Evolutionary conservation across 2,888 invertebrate genomes (phyloP).

Genomic region (Platynereis dumerilii): DNA sequence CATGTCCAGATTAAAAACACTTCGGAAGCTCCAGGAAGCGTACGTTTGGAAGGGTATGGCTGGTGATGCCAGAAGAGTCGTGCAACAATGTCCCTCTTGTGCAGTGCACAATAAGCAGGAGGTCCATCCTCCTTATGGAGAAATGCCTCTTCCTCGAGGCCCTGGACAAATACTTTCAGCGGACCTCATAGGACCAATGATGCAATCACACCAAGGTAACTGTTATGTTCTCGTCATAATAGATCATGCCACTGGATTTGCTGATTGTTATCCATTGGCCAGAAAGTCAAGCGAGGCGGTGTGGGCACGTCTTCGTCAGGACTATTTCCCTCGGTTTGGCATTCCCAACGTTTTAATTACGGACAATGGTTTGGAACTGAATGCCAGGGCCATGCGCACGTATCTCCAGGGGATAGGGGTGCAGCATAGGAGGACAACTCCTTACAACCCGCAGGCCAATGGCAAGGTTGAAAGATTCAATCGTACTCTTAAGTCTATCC

Average conservation of each 20-base stretch:
- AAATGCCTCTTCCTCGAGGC: background rate
- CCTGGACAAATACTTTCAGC: background rate
- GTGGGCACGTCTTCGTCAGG: too few relatives aligned
- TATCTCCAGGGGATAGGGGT: background rate
- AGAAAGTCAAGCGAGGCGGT: too few relatives aligned
- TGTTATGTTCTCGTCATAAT: background rate
- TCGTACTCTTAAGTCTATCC: background rate
- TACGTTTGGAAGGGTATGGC: background rate
- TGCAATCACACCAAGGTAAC: background rate
- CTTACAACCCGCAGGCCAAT: too few relatives aligned
- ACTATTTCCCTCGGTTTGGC: too few relatives aligned
- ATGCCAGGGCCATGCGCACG: background rate
- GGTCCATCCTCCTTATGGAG: background rate
- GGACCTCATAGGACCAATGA: background rate
- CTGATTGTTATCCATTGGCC: too few relatives aligned
- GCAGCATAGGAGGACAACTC: background rate
- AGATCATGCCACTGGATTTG: too few relatives aligned
- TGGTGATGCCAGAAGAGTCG: too few relatives aligned
- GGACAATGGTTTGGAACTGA: too few relatives aligned
- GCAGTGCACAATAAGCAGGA: background rate
- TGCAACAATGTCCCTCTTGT: background rate
- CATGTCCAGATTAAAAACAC: background rate
- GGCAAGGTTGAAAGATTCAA: background rate
- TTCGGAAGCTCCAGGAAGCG: background rate
- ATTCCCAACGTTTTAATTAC: too few relatives aligned